Base-by-base conservation (phyloP, 2,888 invertebrate genomes). In the Xylota segnis region DNA sequence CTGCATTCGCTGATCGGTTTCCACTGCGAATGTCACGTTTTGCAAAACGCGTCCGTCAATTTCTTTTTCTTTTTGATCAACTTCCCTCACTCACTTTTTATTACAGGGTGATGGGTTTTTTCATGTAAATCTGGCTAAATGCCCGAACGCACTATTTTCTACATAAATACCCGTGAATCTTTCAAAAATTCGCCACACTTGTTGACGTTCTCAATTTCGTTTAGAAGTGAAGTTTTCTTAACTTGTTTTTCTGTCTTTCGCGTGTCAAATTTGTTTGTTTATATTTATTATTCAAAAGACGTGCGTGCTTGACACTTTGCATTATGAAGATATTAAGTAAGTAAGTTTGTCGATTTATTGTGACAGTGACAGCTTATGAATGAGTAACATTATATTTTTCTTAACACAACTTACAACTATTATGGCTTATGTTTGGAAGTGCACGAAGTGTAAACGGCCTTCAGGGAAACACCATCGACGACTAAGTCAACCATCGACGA, bases 251-350 rank as follows among this genome's bases (percentile, higher is more conserved):
- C n/a, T n/a, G n/a, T n/a, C n/a, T n/a, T 18, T 9, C 52, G 34
- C 4, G 68, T 29, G 43, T 34, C 16, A 16, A 9, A 10, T 27
- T 75, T 47, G 0, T 18, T 27, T 50, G n/a, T 6, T 29, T 27
- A 12, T 4, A 12, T 37, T 68, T 52, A 54, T 2, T 32, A 45
- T 61, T 81, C 45, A 10, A 45, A 5, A 14, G 45, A 27, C 50
- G 32, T 32, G 43, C 47, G 43, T 12, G 40, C 66, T 79, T 74
- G n/a, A 71, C 65, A 65, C 50, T 65, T 63, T 23, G 23, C 18
- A 75, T 32, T 27, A 84, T 84, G 84, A 81, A 81, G 47, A 76
- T 84, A 54, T 76, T 75, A 59, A 71, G 84, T 75, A 59, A 71
- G 84, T 84, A 84, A 84, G 81, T 76, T 59, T 12, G 32, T 12